Base-by-base conservation (phyloP, 2,888 invertebrate genomes). In the Euzophera pinguis region DNA sequence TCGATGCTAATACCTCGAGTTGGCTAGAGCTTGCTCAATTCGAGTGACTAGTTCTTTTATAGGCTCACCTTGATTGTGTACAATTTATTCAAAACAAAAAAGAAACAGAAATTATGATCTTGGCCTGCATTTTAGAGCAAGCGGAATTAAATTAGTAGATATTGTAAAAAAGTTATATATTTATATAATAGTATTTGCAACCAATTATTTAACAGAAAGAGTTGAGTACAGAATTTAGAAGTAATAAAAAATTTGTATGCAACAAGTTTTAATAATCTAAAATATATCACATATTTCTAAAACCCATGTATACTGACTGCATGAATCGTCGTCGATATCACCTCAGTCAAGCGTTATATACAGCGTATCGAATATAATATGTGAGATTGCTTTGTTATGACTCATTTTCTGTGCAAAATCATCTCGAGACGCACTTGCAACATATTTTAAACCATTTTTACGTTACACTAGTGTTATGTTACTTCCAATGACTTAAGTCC, bases 401-500 rank as follows among this genome's bases (percentile, higher is more conserved):
- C 45, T 45, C 45, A 45, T 14, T 9, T 4, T 10, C 10, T 32
- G 32, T 16, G 45, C 13, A 45, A 43, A 38, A 43, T 13, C 32
- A 34, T 45, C 32, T 45, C 16, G 6, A 32, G 45, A 32, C 45
- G 16, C 34, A 45, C 32, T 45, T 5, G 14, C 34, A 16, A 14
- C 9, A 4, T 13, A 16, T 43, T 43, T 43, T n/a, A 10, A 5
- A 32, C n/a, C 27, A 52, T 54, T 53, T 47, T 27, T 47, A 41
- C 13, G 52, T 59, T 54, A 53, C 55, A 53, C 57, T 57, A 60
- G 53, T 52, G 50, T 54, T 58, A 57, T 52, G 50, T 54, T 58
- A 57, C 62, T 68, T 63, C 68, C 65, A 75, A 68, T 75, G 75
- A 75, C 73, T 75, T 73, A 75, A 76, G 80, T 79, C 79, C 78